Conservation (phyloP, 2,113 vertebrate genomes). For the Cisticola juncidis region DNA sequence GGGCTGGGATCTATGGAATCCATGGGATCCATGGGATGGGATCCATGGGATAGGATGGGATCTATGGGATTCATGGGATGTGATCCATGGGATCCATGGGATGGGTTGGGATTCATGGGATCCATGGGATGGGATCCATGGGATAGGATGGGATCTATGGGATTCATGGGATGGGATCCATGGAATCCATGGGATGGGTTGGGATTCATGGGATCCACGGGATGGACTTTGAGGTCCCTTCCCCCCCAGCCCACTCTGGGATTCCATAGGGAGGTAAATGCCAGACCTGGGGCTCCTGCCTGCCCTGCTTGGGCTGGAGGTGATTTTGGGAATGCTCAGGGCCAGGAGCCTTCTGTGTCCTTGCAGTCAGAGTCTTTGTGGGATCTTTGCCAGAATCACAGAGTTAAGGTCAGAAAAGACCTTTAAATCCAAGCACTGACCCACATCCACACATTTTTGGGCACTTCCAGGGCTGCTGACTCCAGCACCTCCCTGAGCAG, state of each 20-base stretch:
- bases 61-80: neutral
- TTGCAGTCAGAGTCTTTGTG: accelerated
- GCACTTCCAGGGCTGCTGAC: neutral
- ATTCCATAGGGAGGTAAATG: accelerated
- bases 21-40: neutral
- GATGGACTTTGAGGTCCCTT: neutral
- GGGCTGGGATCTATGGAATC: neutral
- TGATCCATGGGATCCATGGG: neutral
- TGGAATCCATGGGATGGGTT: neutral
- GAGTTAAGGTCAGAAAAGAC: neutral
- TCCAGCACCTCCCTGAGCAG: neutral
- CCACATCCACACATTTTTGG: neutral
- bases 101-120: neutral
- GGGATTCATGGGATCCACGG: neutral
- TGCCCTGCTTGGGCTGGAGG: neutral
- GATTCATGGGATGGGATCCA: neutral
- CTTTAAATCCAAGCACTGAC: too few relatives aligned
- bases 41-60: too few relatives aligned
- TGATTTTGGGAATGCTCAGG: neutral
- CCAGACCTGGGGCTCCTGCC: neutral
- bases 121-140: too few relatives aligned
- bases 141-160: neutral
- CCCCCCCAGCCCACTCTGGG: neutral
- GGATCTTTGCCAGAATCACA: neutral
- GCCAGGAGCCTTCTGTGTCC: accelerated